Conservation (phyloP, 2,888 invertebrate species). For the Apamea sordens region DNA sequence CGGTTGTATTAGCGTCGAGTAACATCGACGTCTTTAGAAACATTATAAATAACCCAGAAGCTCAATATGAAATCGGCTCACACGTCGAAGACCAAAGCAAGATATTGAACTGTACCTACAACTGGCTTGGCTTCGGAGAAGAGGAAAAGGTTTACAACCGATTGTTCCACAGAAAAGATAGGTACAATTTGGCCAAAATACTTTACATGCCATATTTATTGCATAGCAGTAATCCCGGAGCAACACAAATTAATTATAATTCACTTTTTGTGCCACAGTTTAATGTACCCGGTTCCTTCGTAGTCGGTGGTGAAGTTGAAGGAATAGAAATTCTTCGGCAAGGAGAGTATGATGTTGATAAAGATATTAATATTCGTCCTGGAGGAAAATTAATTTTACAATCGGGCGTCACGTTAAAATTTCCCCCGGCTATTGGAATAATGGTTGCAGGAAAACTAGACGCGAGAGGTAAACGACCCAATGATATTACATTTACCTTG, state of each 20-base stretch:
- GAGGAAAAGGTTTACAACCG: slow-evolving; percentile 94
- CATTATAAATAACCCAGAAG: slow-evolving; percentile 96
- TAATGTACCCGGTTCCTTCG: slow-evolving; percentile 92
- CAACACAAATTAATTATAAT: slow-evolving; percentile 94
- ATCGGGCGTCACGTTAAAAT: slow-evolving; percentile 96
- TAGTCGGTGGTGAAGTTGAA: slow-evolving; percentile 97
- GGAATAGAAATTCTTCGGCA: slow-evolving; percentile 95
- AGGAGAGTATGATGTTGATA: slow-evolving; percentile 97
- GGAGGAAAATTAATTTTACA: slow-evolving; percentile 97
- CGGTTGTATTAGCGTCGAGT: slow-evolving; percentile 97
- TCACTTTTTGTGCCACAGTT: slow-evolving; percentile 95
- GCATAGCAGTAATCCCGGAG: slow-evolving; percentile 96
- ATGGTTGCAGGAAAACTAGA: slow-evolving; percentile 98
- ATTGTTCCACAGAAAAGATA: slow-evolving; percentile 96
- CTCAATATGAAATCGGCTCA: slow-evolving; percentile 98
- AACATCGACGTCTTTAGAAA: slow-evolving; percentile 97
- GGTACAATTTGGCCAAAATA: slow-evolving; percentile 98
- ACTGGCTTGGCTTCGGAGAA: slow-evolving; percentile 96
- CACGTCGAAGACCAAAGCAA: slow-evolving; percentile 98
- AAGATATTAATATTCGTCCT: slow-evolving; percentile 98
- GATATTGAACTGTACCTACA: slow-evolving; percentile 97
- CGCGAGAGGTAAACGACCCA: slow-evolving; percentile 94
- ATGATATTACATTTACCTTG: slow-evolving; percentile 94
- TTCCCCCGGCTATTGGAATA: slow-evolving; percentile 98
- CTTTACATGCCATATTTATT: slow-evolving; percentile 97